Conservation (phyloP, 1,140 invertebrate genomes). For the Chionoecetes opilio region DNA sequence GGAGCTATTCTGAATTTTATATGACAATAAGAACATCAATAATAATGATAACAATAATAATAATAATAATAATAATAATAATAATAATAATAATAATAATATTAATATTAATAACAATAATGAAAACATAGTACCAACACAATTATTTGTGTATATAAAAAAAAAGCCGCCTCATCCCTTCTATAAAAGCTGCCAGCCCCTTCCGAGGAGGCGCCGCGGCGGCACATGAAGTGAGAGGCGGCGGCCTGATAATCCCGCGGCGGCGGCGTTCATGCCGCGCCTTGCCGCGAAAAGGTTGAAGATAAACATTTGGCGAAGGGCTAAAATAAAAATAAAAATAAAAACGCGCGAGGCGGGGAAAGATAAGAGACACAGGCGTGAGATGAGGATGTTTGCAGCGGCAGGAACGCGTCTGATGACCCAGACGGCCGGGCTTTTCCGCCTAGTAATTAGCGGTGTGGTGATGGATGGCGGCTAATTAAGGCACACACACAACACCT, state of each 20-base stretch:
- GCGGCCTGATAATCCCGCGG: not conserved
- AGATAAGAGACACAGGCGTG: not conserved
- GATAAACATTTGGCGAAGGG: not conserved
- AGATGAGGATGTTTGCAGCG: not conserved
- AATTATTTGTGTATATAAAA: too few relatives aligned
- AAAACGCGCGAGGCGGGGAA: not conserved
- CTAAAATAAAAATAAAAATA: not conserved
- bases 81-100: too few relatives aligned
- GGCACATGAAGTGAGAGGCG: not conserved
- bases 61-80: too few relatives aligned
- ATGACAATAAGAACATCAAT: too few relatives aligned
- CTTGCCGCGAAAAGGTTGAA: not conserved
- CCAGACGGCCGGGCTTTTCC: not conserved
- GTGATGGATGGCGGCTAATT: slow-evolving; percentile 27
- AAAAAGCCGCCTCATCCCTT: too few relatives aligned
- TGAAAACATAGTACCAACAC: not conserved
- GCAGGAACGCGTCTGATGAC: not conserved
- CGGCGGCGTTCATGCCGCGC: not conserved
- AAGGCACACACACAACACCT: not conserved
- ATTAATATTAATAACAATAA: not conserved
- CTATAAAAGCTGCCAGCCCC: too few relatives aligned
- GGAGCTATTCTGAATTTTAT: too few relatives aligned
- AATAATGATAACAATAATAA: too few relatives aligned
- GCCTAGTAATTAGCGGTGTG: not conserved
- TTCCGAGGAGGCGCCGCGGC: not conserved